Base-by-base conservation (phyloP, 92 coral and sea anemone genomes). In the Zoanthus sansibaricus region DNA sequence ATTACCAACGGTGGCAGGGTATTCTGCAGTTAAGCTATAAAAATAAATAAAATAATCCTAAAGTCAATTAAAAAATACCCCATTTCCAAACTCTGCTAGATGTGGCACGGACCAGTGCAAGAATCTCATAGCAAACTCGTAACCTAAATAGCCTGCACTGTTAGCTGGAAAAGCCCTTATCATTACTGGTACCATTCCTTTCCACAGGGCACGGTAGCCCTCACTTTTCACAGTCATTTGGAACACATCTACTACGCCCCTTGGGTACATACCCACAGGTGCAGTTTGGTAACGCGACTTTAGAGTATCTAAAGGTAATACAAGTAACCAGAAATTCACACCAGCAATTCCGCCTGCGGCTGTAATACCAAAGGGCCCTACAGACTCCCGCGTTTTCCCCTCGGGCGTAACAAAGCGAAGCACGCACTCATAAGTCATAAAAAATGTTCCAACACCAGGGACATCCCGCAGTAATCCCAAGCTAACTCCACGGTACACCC, bases 301-400 rank as follows among this genome's bases (percentile, higher is more conserved):
- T 25, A 96, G 71, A 48, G 90, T 95, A 72, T 96, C 98, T n/a
- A 87, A 90, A 4, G 98, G 98, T 70, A 92, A 88, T 51, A 90
- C 86, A 56, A 93, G 87, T 8, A 84, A 86, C 98, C 98, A 96
- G 84, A 88, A 94, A 6, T 76, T 91, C 44, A 92, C 77, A 1
- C 98, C 98, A 30, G 98, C 98, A 33, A 89, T 17, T 14, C 96
- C 98, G 61, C 98, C 98, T 1, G 98, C 95, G 32, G 92, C 46
- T 30, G 91, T 67, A 13, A 94, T 90, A 11, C 84, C 75, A 55
- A 96, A 20, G 48, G 98, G 91, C 10, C 98, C 91, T 0, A 91
- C 93, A 21, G 93, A 93, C 72, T 91, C 95, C 31, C 98, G 96
- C 62, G 95, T 83, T 56, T 82, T 69, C 51, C 90, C 95, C 61